These are phyloP conservation scores for Oreochromis tanganicae DNA, from an alignment of 2,113 vertebrate genomes.

Conservation along the genomic window DNA sequence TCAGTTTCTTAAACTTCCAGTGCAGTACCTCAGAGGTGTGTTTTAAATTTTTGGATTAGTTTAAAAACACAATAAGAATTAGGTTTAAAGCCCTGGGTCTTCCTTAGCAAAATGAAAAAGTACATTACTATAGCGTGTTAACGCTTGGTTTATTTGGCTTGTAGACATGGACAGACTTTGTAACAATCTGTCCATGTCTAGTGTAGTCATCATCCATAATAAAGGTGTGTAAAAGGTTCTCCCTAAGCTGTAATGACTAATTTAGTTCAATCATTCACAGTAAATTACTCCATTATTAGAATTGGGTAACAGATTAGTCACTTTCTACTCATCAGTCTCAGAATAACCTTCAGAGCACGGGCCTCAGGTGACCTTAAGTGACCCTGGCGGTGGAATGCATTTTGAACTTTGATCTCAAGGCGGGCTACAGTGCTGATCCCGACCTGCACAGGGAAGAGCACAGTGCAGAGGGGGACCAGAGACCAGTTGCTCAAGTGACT, in stretches of 20 bases:
- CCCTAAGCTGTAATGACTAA: conserved; percentile 13
- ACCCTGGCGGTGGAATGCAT: conserved; percentile 42
- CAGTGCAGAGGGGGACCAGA: neutral
- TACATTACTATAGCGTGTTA: neutral
- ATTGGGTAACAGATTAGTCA: conserved; percentile 20
- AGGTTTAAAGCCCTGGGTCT: neutral
- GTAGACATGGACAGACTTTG: neutral
- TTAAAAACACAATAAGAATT: neutral
- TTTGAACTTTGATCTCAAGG: conserved; percentile 53
- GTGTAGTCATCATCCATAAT: conserved; percentile 1
- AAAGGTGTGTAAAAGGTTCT: neutral
- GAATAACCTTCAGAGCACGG: conserved; percentile 38
- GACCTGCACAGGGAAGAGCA: conserved; percentile 10
- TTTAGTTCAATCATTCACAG: conserved; percentile 21
- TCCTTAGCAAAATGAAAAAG: neutral
- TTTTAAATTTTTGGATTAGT: neutral
- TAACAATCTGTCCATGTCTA: neutral
- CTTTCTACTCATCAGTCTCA: conserved; percentile 26
- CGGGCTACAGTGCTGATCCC: conserved; percentile 14
- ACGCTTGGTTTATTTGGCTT: neutral
- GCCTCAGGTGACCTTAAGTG: conserved; percentile 33
- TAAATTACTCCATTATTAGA: conserved; percentile 32
- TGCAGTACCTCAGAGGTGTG: neutral
- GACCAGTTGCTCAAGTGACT: conserved; percentile 59
- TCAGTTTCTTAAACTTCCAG: neutral